phyloP scores from a whole-genome alignment of 2,888 invertebrate species.

The Pomacea canaliculata region DNA sequence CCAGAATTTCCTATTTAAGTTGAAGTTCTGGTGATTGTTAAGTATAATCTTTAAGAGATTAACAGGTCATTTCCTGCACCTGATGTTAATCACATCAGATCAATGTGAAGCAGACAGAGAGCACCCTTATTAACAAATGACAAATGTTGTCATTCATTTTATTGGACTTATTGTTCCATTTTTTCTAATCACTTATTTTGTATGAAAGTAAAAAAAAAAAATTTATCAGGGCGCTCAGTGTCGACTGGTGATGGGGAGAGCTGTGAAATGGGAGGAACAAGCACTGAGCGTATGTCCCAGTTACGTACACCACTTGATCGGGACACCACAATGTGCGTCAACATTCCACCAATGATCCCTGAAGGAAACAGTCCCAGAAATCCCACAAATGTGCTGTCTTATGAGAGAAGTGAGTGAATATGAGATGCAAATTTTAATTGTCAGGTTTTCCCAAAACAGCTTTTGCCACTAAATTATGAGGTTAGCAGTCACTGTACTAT shows the following conservation, averaged over 20 bases:
- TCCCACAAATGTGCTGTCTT: neutral
- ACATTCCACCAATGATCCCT: constrained; percentile 37
- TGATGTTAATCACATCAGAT: too few relatives aligned
- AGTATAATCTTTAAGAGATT: too few relatives aligned
- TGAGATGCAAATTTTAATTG: too few relatives aligned
- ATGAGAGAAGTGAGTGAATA: neutral
- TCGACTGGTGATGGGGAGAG: constrained; percentile 14
- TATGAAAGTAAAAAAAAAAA: neutral
- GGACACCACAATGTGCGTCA: constrained; percentile 26
- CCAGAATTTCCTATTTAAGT: too few relatives aligned
- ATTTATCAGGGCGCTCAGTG: constrained; percentile 5
- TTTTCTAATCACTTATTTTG: too few relatives aligned
- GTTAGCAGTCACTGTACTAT: too few relatives aligned
- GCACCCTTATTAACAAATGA: too few relatives aligned
- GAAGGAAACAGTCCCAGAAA: constrained; percentile 28
- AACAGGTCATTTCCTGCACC: too few relatives aligned
- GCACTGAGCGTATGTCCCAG: constrained; percentile 18
- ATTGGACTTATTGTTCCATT: too few relatives aligned
- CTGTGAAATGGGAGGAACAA: neutral
- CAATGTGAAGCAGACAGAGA: too few relatives aligned
- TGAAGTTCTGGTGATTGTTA: too few relatives aligned
- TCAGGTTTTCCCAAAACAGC: neutral
- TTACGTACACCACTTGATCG: constrained; percentile 28
- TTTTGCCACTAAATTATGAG: neutral
- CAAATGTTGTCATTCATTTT: too few relatives aligned